Conservation (phyloP, 2,113 vertebrate species). For the Micronycteris hirsuta region DNA sequence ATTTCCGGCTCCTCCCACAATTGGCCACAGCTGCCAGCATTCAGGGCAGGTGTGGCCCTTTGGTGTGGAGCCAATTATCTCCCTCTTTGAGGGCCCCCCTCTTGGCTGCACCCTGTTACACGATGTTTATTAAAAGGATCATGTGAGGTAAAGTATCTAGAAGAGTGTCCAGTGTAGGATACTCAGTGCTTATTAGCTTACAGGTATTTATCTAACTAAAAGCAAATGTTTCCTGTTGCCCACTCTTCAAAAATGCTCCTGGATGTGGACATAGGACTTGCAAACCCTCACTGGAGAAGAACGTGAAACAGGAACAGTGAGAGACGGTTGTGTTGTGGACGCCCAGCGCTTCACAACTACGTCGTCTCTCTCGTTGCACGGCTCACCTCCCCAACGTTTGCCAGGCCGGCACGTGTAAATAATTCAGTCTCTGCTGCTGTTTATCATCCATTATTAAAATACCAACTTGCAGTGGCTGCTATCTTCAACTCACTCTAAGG, state of each 20-base stretch:
- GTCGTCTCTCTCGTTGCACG: background rate
- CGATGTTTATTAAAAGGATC: background rate
- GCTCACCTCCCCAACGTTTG: background rate
- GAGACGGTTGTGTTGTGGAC: background rate
- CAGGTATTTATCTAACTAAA: background rate
- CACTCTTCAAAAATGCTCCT: background rate
- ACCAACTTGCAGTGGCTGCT: background rate
- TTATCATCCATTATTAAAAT: constrained; percentile 57
- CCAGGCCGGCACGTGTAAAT: constrained; percentile 46
- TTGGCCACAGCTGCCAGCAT: too few relatives aligned
- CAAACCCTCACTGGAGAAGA: background rate
- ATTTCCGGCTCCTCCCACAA: too few relatives aligned
- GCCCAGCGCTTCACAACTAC: background rate
- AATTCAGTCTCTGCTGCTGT: constrained; percentile 55
- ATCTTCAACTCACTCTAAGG: background rate
- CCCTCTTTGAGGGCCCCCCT: too few relatives aligned
- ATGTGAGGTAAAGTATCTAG: background rate
- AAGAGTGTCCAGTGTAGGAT: background rate
- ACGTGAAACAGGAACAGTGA: background rate
- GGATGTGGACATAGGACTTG: background rate
- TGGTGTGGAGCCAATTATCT: too few relatives aligned
- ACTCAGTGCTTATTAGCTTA: background rate
- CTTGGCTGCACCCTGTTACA: too few relatives aligned
- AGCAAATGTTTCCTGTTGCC: background rate
- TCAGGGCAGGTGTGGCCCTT: too few relatives aligned